Evolutionary conservation across 2,888 invertebrate species (phyloP), one percentile per base, ranked within the genome.

Genomic region (Syrphus vitripennis): DNA sequence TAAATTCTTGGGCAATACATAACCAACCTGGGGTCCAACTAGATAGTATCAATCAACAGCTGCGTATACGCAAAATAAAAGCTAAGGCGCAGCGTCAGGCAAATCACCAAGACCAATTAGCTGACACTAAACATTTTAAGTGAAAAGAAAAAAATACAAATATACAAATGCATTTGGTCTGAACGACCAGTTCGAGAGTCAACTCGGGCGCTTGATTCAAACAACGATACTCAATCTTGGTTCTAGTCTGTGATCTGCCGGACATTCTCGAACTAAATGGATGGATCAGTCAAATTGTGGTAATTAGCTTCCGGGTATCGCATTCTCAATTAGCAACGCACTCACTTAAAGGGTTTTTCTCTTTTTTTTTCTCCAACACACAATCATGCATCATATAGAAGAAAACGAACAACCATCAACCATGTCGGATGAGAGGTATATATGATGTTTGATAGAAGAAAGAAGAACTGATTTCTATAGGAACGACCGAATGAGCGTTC

Each of bases 1-100:
- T 40, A 42, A 65, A 72, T 72, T 72, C 42, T 55, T 24, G 19
- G 50, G 14, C 14, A 14, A 21, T 67, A 14, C 29, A 19, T 16
- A 48, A 53, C n/a, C n/a, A n/a, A 24, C 34, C 67, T 21, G 37
- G 21, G 71, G 24, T 16, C 14, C 37, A 67, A 69, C 37, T 21
- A 82, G 77, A 86, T 86, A 70, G 53, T 81, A 81, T 84, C 81
- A 84, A 84, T 84, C 84, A 84, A 80, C 84, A 84, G 76, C 84
- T 76, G 84, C 70, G 61, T 26, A n/a, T n/a, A 42, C 45, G n/a
- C n/a, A n/a, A n/a, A n/a, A n/a, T n/a, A n/a, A n/a, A 21, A 55
- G 65, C 59, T 34, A 12, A 12, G 14, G 67, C n/a, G n/a, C 55
- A 72, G 71, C 81, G 12, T 7, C 34, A 48, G 65, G 81, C 67